Base-by-base conservation (phyloP, 2,797 vertebrate species). In the Alosa sapidissima region DNA sequence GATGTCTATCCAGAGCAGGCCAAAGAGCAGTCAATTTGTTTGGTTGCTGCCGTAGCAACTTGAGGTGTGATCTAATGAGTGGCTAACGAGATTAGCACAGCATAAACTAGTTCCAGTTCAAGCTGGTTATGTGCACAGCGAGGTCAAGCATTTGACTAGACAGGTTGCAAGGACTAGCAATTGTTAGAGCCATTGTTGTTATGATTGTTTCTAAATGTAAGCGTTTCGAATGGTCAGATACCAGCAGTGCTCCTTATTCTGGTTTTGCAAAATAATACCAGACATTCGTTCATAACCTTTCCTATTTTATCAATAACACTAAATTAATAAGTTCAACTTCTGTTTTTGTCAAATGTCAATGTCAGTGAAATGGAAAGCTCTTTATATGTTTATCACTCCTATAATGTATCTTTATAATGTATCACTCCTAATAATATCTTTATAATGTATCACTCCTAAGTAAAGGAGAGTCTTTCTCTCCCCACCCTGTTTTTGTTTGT, bases 401-500 rank as follows among this genome's bases (percentile, higher is more conserved):
- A 28, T 28, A 28, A 28, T 28, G 28, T 28, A 28, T 28, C 28
- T 28, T 28, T 28, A 28, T 28, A 45, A 47, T 78, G 14, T 47
- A 75, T 19, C 14, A 5, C 13, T 11, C 5, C 72, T 21, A 33
- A 14, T 28, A 28, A 28, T 28, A 28, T 28, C 28, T 28, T 28
- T 28, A 28, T 28, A 45, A 47, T 78, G 14, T 47, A 75, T 19
- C 14, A 5, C 13, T 11, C 5, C 72, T 21, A 33, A 14, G 14
- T 68, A 33, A 24, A 68, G 62, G 62, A 75, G 33, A 75, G 72
- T 78, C 72, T 78, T 16, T 45, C 5, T 13, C 28, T 45, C 41
- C 16, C 72, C 72, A 47, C 72, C 72, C 28, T 78, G 36, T 47
- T 45, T 78, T 47, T 7, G 72, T 47, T 78, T 78, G 72, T 78